A percentile compares a stretch with the other conserved stretches of the same genome.
Evolutionary conservation across 2,797 vertebrate species (phyloP).

Genomic region (Rhynchonycteris naso): DNA sequence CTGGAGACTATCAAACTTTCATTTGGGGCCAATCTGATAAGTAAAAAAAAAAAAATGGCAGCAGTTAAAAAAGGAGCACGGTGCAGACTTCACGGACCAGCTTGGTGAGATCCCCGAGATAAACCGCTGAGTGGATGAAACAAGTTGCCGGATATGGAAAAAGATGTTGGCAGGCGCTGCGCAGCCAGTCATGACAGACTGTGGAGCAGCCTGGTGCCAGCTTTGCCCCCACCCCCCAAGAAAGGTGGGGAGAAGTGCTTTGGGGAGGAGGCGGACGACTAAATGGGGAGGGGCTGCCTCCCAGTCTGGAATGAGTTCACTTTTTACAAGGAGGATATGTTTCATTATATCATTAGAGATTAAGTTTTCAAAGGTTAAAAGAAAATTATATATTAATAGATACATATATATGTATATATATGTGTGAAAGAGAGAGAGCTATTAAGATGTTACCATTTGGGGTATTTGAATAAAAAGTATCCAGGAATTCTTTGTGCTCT

Average conservation of each 20-base stretch:
- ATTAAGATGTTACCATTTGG: no score
- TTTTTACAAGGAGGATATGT: not conserved
- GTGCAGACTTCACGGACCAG: rapidly evolving
- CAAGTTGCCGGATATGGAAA: not conserved
- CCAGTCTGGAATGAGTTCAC: not conserved
- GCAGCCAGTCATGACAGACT: rapidly evolving
- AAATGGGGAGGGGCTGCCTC: rapidly evolving
- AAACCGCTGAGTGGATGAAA: rapidly evolving
- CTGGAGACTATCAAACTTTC: not conserved
- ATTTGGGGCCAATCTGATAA: not conserved
- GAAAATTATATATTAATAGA: not conserved
- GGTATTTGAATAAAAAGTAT: not conserved
- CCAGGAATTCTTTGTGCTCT: no score
- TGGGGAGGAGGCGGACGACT: rapidly evolving
- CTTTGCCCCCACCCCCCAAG: not conserved
- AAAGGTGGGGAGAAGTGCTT: rapidly evolving
- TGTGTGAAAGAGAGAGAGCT: not conserved
- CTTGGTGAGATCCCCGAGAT: not conserved
- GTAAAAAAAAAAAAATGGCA: not conserved
- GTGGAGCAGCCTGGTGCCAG: rapidly evolving
- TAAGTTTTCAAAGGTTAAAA: not conserved
- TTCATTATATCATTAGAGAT: not conserved
- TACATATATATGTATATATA: no score
- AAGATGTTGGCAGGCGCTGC: rapidly evolving
- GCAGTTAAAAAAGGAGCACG: not conserved